Evolutionary conservation across 1,140 invertebrate species (phyloP), one percentile per base, ranked within the genome.

Genomic region (Sitophilus oryzae): DNA sequence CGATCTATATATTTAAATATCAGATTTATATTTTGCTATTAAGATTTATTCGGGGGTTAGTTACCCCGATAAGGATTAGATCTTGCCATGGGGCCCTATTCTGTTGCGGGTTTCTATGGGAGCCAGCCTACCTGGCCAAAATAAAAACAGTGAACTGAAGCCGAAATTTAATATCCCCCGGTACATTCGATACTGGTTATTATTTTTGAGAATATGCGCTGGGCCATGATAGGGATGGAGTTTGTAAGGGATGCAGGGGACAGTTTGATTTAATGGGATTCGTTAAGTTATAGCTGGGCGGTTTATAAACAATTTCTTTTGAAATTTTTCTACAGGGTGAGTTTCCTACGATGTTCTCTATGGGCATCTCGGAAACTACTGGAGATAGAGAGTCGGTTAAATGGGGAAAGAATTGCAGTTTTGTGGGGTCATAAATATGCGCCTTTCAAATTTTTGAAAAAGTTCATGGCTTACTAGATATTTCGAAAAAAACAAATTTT

Each of bases 141-240:
- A n/a, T n/a, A n/a, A n/a, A n/a, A n/a, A 46, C 10, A 46, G 23
- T 30, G 44, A 46, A 46, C 22, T 46, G 22, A 25, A 46, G 22
- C 44, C 19, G 44, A 46, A 46, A 46, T 30, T 30, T 25, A 46
- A 46, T 46, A 46, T 16, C 14, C 25, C 25, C 35, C 22, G 44
- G 23, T 25, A 25, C 44, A 46, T 46, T 46, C 16, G 44, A 46
- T 30, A 46, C 35, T 25, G n/a, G 35, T 34, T 15, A 46, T 46
- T 46, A 20, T 21, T 20, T 20, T 43, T 14, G 18, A 16, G 22
- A 19, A 9, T 43, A 6, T 14, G 16, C 11, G 8, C 16, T 15
- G 15, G 8, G 16, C 37, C 37, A 15, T 11, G 8, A 40, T 40
- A 15, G n/a, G n/a, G n/a, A n/a, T n/a, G n/a, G n/a, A 40, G 16